Base-by-base conservation (phyloP, 1,140 invertebrate species). In the Cyclina sinensis region DNA sequence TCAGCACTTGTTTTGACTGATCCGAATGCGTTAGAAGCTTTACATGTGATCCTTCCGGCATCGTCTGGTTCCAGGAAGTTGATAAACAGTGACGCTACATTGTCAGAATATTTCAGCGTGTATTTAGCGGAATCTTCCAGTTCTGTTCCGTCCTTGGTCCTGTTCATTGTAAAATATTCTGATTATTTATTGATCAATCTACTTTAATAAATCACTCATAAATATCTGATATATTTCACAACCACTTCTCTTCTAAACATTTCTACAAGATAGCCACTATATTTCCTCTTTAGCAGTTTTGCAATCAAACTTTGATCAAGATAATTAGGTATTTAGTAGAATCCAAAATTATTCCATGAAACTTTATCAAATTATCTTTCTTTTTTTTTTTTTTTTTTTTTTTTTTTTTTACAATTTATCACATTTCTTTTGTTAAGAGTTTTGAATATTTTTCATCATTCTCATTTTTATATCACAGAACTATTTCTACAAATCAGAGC, bases 21-120 rank as follows among this genome's bases (percentile, higher is more conserved):
- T 93, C 99, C 99, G 62, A 98, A 97, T 27, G 97, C 97, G 94
- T 99, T 99, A 80, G 97, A 97, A 18, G 99, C 98, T 90, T 97
- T 96, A 95, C 99, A 99, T 87, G 98, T 97, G 94, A 99, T 99
- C 94, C 99, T 98, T 39, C 99, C 99, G 93, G 97, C 97, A 96
- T 99, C 99, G 92, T 97, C 96, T 48, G 96, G 96, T 89, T 98
- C 97, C 74, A 99, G 97, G 95, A 98, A 98, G 91, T 98, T 97
- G 88, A 99, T 96, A 95, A 99, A 98, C 83, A 99, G 96, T 24
- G 92, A 94, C 16, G 94, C 94, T 70, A 93, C 90, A 30, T 93
- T 92, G 27, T 94, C 92, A 35, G 92, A 93, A 82, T 93, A 94
- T 16, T 89, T 91, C 83, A 92, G 89, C n/a, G 88, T 91, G 85